A percentile compares a stretch with the other conserved stretches of the same genome.
Conservation (phyloP, 1,140 invertebrate species). For the Drosophila grimshawi region DNA sequence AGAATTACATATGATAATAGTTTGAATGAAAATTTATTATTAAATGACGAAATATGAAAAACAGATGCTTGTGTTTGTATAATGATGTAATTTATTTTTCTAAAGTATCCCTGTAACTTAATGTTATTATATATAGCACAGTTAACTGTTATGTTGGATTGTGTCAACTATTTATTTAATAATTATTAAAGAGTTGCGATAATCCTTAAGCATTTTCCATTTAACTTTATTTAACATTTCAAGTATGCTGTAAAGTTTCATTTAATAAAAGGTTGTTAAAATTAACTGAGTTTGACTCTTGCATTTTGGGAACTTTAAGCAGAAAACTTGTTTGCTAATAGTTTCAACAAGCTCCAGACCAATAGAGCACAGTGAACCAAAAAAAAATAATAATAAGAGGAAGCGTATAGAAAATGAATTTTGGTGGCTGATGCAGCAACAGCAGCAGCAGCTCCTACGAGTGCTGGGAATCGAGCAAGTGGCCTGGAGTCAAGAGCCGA, state of each 20-base stretch:
- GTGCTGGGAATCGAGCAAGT: neutral
- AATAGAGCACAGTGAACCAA: conserved; percentile 5
- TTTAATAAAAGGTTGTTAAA: neutral
- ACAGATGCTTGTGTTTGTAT: too few relatives aligned
- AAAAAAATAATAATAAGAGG: neutral
- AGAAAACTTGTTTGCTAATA: neutral
- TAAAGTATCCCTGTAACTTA: too few relatives aligned
- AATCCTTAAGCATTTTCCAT: neutral
- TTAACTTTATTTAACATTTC: neutral
- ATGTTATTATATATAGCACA: too few relatives aligned
- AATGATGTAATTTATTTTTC: too few relatives aligned
- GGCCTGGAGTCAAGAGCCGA: conserved; percentile 23
- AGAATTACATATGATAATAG: neutral
- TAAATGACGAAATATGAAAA: neutral
- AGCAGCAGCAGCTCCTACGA: neutral
- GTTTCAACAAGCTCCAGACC: neutral
- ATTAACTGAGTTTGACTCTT: neutral
- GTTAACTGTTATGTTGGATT: too few relatives aligned
- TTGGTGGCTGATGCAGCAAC: neutral
- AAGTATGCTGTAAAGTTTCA: neutral
- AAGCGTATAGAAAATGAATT: conserved; percentile 7
- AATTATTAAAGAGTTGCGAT: too few relatives aligned
- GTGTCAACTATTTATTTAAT: too few relatives aligned
- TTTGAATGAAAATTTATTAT: neutral
- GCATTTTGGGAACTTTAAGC: neutral